Conservation (phyloP, 1,140 invertebrate genomes). For the Helicorthomorpha holstii region DNA sequence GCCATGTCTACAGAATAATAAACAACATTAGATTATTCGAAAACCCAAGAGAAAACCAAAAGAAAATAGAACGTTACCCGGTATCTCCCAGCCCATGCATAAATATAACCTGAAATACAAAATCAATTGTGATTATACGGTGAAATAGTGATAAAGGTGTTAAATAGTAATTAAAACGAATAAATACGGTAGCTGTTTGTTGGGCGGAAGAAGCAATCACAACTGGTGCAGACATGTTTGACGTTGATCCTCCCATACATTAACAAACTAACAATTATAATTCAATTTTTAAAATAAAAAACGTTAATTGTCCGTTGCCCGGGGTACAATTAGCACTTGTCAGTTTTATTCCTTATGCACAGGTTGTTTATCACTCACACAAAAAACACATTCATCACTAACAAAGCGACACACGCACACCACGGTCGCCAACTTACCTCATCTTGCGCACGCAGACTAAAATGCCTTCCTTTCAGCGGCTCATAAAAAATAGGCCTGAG, state of each 20-base stretch:
- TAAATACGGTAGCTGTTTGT: constrained; percentile 28
- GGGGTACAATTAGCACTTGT: no score
- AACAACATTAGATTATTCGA: constrained; percentile 8
- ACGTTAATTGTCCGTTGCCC: no score
- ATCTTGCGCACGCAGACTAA: no score
- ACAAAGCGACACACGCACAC: no score
- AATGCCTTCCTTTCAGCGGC: no score
- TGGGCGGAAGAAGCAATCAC: constrained; percentile 24
- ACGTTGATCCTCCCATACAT: constrained; percentile 22
- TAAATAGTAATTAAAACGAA: constrained; percentile 12
- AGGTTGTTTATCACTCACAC: no score
- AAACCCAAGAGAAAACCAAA: constrained; percentile 7
- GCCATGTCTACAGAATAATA: constrained; percentile 51
- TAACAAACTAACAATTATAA: no score
- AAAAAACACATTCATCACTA: no score
- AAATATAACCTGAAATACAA: constrained; percentile 31
- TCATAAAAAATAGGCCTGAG: no score
- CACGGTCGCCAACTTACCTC: no score
- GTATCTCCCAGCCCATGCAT: constrained; percentile 40
- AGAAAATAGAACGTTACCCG: constrained; percentile 22
- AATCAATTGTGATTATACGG: background rate
- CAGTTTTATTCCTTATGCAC: no score
- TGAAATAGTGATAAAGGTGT: background rate
- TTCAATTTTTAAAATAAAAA: no score
- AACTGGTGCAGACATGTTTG: constrained; percentile 24